Conservation (phyloP, 2,113 vertebrate species). For the Calidris pygmaea region DNA sequence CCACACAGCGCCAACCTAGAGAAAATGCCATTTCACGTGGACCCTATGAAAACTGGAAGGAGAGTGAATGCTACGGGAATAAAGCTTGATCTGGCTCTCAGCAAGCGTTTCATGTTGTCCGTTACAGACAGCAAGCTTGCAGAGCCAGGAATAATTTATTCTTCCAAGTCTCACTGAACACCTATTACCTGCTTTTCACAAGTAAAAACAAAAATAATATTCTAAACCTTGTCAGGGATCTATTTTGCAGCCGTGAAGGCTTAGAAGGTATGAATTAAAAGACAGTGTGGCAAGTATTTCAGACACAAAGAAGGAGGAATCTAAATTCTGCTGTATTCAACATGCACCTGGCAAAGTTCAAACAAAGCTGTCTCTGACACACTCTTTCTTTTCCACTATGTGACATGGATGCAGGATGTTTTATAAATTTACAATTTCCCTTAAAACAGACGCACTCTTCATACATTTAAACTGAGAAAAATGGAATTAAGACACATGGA, state of each 20-base stretch:
- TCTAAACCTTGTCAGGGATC: neutral
- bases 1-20: neutral
- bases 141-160: neutral
- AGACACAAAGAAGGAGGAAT: neutral
- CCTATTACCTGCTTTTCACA: neutral
- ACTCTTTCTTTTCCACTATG: neutral
- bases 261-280: neutral
- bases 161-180: neutral
- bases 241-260: fast-evolving
- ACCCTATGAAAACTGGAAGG: neutral
- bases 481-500: slow-evolving; percentile 33
- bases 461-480: neutral
- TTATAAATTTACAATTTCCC: neutral
- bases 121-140: neutral
- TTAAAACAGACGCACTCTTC: neutral
- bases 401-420: neutral
- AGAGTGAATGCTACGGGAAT: neutral
- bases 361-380: neutral
- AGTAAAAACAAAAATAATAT: fast-evolving
- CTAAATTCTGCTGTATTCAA: neutral
- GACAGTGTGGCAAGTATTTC: neutral
- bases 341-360: neutral
- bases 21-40: neutral
- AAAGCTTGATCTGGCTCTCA: neutral
- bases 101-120: neutral